Percentiles rank a stretch among this genome's conserved stretches.
Evolutionary conservation across 2,888 invertebrate species (phyloP).

Genomic region (Pollenia angustigena): DNA sequence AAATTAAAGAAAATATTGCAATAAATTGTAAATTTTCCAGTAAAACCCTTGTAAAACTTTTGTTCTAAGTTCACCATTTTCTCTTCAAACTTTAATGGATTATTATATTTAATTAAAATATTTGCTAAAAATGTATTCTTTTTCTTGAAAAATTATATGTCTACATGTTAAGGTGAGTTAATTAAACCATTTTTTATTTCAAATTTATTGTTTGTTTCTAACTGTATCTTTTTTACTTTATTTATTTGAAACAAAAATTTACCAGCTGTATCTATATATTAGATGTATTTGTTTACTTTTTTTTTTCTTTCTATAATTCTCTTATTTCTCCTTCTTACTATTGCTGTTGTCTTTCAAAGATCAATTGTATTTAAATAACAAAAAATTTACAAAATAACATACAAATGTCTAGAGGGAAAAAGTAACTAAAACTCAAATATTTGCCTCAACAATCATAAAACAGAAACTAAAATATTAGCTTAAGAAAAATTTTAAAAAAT

Average conservation of each 20-base stretch:
- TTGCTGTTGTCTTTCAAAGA: constrained; percentile 14
- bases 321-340: not conserved
- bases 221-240: not conserved
- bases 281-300: constrained; percentile 26
- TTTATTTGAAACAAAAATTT: not conserved
- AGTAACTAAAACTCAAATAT: not conserved
- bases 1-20: not conserved
- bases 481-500: not conserved
- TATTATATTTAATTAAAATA: constrained; percentile 35
- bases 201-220: not conserved
- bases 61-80: no score
- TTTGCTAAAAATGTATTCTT: not conserved
- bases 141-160: constrained; percentile 26
- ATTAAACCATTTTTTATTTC: not conserved
- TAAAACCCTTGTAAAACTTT: no score
- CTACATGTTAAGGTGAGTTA: constrained; percentile 44
- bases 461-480: not conserved
- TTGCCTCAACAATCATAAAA: not conserved
- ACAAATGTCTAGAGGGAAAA: constrained; percentile 2
- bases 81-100: constrained; percentile 11
- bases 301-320: constrained; percentile 27
- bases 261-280: constrained; percentile 18
- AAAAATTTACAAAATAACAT: not conserved
- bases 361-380: constrained; percentile 27
- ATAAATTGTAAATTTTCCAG: not conserved